Evolutionary conservation across 2,888 invertebrate genomes (phyloP).

Genomic region (Rhaphigaster nebulosa): DNA sequence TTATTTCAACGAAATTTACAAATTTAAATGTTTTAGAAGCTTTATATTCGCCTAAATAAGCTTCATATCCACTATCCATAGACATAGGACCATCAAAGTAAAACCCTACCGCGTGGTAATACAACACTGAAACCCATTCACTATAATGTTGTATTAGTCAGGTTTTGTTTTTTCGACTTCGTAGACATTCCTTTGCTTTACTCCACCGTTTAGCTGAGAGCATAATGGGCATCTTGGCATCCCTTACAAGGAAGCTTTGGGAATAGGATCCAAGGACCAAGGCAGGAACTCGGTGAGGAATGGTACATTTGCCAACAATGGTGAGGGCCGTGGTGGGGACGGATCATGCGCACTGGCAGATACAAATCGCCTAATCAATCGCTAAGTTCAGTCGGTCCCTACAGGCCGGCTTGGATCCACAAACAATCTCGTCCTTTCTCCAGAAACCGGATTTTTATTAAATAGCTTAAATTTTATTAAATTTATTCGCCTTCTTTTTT

Average conservation of each 20-base stretch:
- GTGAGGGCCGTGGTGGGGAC: constrained; percentile 7
- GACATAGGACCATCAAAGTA: too few species aligned
- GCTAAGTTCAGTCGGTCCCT: neutral
- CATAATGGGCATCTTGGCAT: neutral
- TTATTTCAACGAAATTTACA: neutral
- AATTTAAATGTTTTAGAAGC: neutral
- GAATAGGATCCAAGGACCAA: neutral
- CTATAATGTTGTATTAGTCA: too few species aligned
- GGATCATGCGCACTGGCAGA: constrained; percentile 48
- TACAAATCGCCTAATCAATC: constrained; percentile 57
- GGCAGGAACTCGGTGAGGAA: neutral
- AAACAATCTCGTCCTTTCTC: neutral
- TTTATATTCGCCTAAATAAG: neutral
- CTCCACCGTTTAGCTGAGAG: neutral
- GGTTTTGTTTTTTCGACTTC: neutral
- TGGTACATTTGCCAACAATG: constrained; percentile 41
- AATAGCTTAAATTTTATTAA: too few species aligned
- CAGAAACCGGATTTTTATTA: too few species aligned
- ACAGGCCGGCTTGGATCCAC: neutral
- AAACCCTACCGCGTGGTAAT: too few species aligned
- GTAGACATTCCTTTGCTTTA: neutral
- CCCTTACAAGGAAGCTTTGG: neutral
- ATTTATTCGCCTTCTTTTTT: too few species aligned
- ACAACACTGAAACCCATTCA: too few species aligned
- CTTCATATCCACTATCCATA: neutral